Percentiles rank a stretch among this genome's conserved stretches.
Evolutionary conservation across 2,113 vertebrate genomes (phyloP).

Genomic region (Centropus unirufus): DNA sequence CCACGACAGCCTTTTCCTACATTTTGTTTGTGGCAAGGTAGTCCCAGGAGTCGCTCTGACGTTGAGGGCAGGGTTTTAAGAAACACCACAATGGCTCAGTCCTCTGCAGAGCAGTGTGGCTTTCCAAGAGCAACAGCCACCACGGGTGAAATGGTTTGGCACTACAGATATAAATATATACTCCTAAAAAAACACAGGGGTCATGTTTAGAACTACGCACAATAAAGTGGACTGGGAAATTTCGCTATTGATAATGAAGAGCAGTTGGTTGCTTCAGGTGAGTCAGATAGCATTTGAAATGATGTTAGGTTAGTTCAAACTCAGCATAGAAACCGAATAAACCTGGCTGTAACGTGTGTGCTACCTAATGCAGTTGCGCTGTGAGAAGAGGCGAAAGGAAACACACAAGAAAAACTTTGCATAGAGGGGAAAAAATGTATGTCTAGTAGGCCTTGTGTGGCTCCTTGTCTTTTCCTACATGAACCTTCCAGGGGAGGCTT

Average conservation of each 20-base stretch:
- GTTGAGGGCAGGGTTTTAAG: background rate
- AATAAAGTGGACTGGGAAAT: background rate
- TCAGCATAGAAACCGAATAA: background rate
- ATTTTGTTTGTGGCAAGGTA: background rate
- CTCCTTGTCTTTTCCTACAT: background rate
- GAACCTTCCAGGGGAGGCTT: background rate
- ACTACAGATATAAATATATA: no score
- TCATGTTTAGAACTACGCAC: rapidly evolving
- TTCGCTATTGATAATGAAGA: background rate
- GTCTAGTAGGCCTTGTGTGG: background rate
- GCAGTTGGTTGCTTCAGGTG: background rate
- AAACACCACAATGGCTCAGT: background rate
- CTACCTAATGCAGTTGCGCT: background rate
- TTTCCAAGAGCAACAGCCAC: background rate
- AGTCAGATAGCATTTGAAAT: background rate
- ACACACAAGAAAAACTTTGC: background rate
- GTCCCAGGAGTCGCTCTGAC: background rate
- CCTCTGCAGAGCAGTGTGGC: background rate
- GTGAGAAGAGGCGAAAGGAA: background rate
- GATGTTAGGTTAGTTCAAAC: background rate
- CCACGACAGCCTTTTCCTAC: background rate
- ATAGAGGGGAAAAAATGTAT: background rate
- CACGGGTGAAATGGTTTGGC: no score
- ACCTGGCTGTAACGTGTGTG: background rate
- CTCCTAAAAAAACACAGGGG: background rate